Evolutionary conservation across 2,797 vertebrate genomes (phyloP).

Genomic region (Melanitta fusca): DNA sequence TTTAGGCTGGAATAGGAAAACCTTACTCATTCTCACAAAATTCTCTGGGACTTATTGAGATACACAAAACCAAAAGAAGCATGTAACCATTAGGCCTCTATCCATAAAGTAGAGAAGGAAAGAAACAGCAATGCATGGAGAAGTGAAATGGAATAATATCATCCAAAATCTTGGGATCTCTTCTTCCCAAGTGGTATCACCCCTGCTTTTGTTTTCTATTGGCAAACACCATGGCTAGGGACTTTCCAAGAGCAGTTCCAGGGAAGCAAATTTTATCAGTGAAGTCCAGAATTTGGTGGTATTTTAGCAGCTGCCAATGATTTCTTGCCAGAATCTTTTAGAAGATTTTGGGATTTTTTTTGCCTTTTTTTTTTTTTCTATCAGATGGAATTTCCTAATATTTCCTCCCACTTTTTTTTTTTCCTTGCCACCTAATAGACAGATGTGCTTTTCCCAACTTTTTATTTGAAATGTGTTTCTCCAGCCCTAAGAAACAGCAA

Average conservation of each 20-base stretch:
- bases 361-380: background rate
- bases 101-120: background rate
- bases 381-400: background rate
- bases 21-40: constrained; percentile 12
- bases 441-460: background rate
- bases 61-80: background rate
- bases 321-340: constrained; percentile 17
- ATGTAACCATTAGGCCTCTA: background rate
- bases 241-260: constrained; percentile 41
- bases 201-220: background rate
- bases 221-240: background rate
- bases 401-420: constrained; percentile 12
- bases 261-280: background rate
- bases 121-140: background rate
- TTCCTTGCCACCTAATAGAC: background rate
- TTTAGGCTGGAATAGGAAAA: constrained; percentile 1
- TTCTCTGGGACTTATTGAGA: background rate
- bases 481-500: background rate
- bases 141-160: background rate
- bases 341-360: background rate
- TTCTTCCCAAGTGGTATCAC: background rate
- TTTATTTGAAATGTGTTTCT: background rate
- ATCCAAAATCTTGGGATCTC: background rate
- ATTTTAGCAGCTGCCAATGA: constrained; percentile 30
- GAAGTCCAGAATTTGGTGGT: constrained; percentile 28